Conservation (phyloP, 1,140 invertebrate genomes). For the Sogatella furcifera region DNA sequence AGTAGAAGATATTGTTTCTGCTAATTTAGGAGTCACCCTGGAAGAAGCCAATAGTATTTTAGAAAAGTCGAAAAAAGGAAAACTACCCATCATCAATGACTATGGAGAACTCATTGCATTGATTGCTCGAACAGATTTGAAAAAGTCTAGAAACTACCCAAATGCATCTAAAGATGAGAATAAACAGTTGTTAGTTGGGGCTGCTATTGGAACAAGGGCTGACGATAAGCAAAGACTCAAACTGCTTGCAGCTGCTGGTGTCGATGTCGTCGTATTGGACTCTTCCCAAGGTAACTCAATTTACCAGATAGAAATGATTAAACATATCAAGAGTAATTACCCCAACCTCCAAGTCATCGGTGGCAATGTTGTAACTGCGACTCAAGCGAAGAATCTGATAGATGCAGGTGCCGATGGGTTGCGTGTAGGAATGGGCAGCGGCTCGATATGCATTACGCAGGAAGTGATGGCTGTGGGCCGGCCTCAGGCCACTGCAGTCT, state of each 20-base stretch:
- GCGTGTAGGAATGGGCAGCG: constrained; percentile 96
- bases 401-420: constrained; percentile 94
- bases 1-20: constrained; percentile 76
- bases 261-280: constrained; percentile 96
- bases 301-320: constrained; percentile 94
- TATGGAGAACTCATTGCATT: constrained; percentile 82
- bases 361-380: constrained; percentile 93
- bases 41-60: constrained; percentile 89
- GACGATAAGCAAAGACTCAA: constrained; percentile 72
- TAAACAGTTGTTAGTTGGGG: constrained; percentile 93
- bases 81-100: constrained; percentile 91
- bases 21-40: constrained; percentile 76
- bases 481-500: constrained; percentile 87
- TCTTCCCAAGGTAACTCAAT: constrained; percentile 97
- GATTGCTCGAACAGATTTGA: constrained; percentile 95
- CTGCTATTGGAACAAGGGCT: constrained; percentile 86
- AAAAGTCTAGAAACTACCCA: constrained; percentile 94
- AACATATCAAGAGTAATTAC: constrained; percentile 82
- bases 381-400: constrained; percentile 94
- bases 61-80: constrained; percentile 94
- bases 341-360: constrained; percentile 89
- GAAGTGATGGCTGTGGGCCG: constrained; percentile 99
- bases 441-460: constrained; percentile 98
- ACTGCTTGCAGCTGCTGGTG: constrained; percentile 74
- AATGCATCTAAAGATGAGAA: constrained; percentile 95